A percentile compares a stretch with the other conserved stretches of the same genome.
phyloP scores from a whole-genome alignment of 1,140 invertebrate species.

The Drosophila ananassae region DNA sequence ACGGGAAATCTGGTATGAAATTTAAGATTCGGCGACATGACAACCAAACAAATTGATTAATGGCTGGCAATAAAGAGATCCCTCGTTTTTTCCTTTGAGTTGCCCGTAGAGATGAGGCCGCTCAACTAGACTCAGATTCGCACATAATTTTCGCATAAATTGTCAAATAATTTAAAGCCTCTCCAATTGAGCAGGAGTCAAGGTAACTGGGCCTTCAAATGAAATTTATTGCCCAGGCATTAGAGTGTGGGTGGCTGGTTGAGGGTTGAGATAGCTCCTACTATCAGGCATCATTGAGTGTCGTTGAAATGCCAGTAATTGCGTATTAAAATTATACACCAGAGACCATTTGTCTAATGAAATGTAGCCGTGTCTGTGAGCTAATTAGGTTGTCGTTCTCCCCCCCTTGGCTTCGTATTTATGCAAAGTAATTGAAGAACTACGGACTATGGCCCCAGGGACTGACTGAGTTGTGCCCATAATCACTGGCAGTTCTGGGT shows the following conservation, averaged over 20 bases:
- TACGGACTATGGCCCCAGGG: constrained; percentile 6
- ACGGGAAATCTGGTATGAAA: constrained; percentile 45
- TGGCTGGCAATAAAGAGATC: constrained; percentile 58
- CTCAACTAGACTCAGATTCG: constrained; percentile 56
- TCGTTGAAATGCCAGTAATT: constrained; percentile 76
- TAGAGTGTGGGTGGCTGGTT: constrained; percentile 1
- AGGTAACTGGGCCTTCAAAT: constrained; percentile 60
- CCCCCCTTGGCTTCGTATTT: constrained; percentile 35
- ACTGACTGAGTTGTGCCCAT: constrained; percentile 19
- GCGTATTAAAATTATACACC: constrained; percentile 80
- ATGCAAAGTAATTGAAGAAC: constrained; percentile 56
- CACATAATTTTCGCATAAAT: constrained; percentile 81
- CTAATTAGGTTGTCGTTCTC: constrained; percentile 66
- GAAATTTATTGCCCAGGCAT: constrained; percentile 72
- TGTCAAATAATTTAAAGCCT: constrained; percentile 76
- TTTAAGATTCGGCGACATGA: constrained; percentile 39
- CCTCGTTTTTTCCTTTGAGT: constrained; percentile 15
- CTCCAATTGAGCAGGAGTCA: constrained; percentile 32
- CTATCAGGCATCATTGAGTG: constrained; percentile 73
- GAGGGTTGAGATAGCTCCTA: constrained; percentile 8
- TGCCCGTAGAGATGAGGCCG: constrained; percentile 19
- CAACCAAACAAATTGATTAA: constrained; percentile 70
- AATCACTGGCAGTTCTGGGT: constrained; percentile 6
- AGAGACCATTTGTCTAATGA: constrained; percentile 79
- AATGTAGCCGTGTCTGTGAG: constrained; percentile 72